Conservation (phyloP, 2,113 vertebrate genomes). For the Elaphurus davidianus region DNA sequence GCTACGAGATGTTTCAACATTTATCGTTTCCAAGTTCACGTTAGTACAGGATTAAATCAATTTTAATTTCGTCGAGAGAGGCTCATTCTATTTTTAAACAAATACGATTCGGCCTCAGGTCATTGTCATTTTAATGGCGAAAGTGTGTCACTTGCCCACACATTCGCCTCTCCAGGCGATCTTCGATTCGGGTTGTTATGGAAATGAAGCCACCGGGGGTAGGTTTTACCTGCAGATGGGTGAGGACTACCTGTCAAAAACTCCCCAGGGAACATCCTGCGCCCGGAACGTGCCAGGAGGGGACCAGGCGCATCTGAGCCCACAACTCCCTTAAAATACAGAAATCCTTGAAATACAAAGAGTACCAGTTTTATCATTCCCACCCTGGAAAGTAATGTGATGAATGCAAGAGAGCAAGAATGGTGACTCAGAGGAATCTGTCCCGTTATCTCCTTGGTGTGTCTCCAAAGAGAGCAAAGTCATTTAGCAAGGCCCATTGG, state of each 20-base stretch:
- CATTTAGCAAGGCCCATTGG: background rate
- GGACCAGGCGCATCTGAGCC: background rate
- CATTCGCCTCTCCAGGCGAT: slow-evolving; percentile 3
- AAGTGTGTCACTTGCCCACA: slow-evolving; percentile 17
- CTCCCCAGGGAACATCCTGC: slow-evolving; percentile 82
- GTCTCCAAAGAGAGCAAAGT: background rate
- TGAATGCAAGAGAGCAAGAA: background rate
- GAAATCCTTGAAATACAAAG: background rate
- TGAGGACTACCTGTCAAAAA: slow-evolving; percentile 81
- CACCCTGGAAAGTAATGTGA: background rate
- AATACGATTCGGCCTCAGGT: background rate
- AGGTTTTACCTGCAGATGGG: slow-evolving; percentile 83
- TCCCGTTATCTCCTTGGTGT: background rate
- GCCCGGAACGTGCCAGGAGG: slow-evolving; percentile 38
- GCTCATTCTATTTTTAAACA: background rate
- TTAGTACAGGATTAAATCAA: slow-evolving; percentile 24
- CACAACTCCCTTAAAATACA: background rate
- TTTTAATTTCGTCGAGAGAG: slow-evolving; percentile 15
- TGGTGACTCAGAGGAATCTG: background rate
- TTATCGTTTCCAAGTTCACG: background rate
- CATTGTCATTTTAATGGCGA: background rate
- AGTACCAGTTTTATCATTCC: background rate
- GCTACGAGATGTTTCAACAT: background rate
- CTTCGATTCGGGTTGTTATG: slow-evolving; percentile 19
- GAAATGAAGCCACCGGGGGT: slow-evolving; percentile 66